These are phyloP conservation scores for Myoxocephalus aenaeus DNA, from an alignment of 2,797 vertebrate genomes.

Conservation along the genomic window DNA sequence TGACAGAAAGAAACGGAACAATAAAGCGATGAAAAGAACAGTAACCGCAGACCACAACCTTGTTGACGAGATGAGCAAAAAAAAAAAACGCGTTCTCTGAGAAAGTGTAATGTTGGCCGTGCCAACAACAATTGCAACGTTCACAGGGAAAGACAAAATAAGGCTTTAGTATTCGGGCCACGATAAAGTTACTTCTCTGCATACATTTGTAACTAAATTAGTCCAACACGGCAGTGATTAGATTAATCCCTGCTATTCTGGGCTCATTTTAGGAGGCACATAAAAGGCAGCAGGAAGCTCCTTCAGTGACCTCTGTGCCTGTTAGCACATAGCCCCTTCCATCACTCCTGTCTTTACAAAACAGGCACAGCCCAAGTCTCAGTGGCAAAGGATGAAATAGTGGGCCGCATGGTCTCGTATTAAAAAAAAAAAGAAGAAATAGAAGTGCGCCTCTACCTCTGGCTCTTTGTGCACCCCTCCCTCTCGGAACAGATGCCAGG, in stretches of 20 bases:
- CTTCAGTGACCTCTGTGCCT: conserved; percentile 78
- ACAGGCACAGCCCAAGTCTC: conserved; percentile 61
- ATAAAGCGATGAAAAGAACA: conserved; percentile 25
- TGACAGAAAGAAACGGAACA: conserved; percentile 13
- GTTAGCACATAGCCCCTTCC: conserved; percentile 72
- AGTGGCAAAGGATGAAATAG: conserved; percentile 68
- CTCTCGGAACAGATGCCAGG: conserved; percentile 86
- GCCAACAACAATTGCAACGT: conserved; percentile 26
- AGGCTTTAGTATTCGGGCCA: conserved; percentile 18
- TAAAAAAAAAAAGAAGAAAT: conserved; percentile 40
- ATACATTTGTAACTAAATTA: conserved; percentile 69
- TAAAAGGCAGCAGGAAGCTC: conserved; percentile 60
- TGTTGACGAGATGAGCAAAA: conserved; percentile 6
- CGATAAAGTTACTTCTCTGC: conserved; percentile 48
- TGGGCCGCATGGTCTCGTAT: conserved; percentile 71
- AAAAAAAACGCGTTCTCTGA: not conserved
- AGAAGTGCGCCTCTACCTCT: conserved; percentile 67
- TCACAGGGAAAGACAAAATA: conserved; percentile 33
- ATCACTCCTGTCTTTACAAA: conserved; percentile 76
- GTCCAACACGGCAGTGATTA: conserved; percentile 45
- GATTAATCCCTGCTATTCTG: conserved; percentile 70
- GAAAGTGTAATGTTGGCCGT: conserved; percentile 21
- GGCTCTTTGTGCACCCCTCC: conserved; percentile 68
- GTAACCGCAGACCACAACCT: conserved; percentile 18
- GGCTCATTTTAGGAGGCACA: conserved; percentile 65